Evolutionary conservation across 2,888 invertebrate species (phyloP).

Genomic region (Gymnoscelis rufifasciata): DNA sequence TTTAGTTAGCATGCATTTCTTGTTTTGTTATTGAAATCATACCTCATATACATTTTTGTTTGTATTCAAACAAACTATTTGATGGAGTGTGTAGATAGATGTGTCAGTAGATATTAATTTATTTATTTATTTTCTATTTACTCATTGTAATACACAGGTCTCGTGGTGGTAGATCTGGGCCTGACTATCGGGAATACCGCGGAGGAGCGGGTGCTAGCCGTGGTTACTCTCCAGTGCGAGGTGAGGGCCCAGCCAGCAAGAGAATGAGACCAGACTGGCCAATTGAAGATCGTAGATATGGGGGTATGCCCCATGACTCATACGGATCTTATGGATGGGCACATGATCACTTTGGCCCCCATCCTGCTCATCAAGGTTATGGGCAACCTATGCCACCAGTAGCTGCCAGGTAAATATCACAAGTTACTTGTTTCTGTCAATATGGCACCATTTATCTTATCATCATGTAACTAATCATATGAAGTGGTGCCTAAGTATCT

Average conservation of each 20-base stretch:
- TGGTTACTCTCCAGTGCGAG: conserved; percentile 87
- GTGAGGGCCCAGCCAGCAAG: conserved; percentile 87
- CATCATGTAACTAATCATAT: not conserved
- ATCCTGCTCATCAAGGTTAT: conserved; percentile 81
- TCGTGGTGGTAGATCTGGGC: conserved; percentile 84
- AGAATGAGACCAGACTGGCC: conserved; percentile 87
- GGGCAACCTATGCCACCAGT: conserved; percentile 78
- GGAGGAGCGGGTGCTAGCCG: conserved; percentile 83
- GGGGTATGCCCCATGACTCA: conserved; percentile 72
- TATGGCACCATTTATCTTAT: no score
- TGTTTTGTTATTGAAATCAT: no score
- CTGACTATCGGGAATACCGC: conserved; percentile 88
- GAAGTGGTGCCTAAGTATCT: not conserved
- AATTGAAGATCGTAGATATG: conserved; percentile 71
- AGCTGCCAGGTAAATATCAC: conserved; percentile 57
- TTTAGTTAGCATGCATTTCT: no score
- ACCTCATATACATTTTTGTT: no score
- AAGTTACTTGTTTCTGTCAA: no score
- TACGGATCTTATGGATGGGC: conserved; percentile 78
- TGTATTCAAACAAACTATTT: no score
- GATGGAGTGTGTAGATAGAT: no score
- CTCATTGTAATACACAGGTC: conserved; percentile 40
- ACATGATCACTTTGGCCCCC: conserved; percentile 76
- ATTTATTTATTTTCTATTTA: not conserved
- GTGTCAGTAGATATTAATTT: not conserved